A percentile compares a stretch with the other conserved stretches of the same genome.
Evolutionary conservation across 2,888 invertebrate genomes (phyloP).

Genomic region (Nasonia oneida): DNA sequence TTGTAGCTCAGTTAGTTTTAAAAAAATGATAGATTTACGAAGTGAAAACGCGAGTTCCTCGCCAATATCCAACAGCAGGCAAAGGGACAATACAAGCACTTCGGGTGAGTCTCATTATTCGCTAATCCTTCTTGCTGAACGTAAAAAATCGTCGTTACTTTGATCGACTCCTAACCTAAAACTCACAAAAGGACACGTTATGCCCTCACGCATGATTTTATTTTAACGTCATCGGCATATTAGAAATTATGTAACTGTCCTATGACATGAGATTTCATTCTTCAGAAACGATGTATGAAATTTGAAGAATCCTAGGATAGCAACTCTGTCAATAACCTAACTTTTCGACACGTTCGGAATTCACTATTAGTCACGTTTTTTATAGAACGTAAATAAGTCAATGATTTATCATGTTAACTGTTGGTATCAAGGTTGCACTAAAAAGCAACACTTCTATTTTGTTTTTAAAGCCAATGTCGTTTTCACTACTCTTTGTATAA

Average conservation of each 20-base stretch:
- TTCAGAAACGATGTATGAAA: neutral
- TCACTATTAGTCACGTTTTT: constrained; percentile 40
- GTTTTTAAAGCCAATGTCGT: neutral
- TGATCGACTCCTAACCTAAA: constrained; percentile 63
- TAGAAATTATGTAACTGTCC: constrained; percentile 60
- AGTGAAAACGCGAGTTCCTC: constrained; percentile 65
- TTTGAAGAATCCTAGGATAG: neutral
- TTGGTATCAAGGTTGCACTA: neutral
- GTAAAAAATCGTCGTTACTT: neutral
- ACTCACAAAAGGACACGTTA: constrained; percentile 24
- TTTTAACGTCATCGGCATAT: constrained; percentile 49
- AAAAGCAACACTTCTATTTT: neutral
- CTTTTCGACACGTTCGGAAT: constrained; percentile 24
- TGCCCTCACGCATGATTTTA: constrained; percentile 36
- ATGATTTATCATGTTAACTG: neutral
- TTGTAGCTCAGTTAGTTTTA: constrained; percentile 44
- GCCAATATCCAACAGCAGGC: constrained; percentile 57
- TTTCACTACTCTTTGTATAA: neutral
- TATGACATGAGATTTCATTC: constrained; percentile 11
- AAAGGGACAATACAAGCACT: constrained; percentile 66
- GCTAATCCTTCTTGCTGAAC: constrained; percentile 8
- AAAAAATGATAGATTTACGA: constrained; percentile 73
- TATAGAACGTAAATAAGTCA: constrained; percentile 23
- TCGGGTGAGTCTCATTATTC: constrained; percentile 65
- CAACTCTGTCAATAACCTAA: constrained; percentile 16